phyloP scores from a whole-genome alignment of 1,140 invertebrate genomes.

The Vanessa tameamea region DNA sequence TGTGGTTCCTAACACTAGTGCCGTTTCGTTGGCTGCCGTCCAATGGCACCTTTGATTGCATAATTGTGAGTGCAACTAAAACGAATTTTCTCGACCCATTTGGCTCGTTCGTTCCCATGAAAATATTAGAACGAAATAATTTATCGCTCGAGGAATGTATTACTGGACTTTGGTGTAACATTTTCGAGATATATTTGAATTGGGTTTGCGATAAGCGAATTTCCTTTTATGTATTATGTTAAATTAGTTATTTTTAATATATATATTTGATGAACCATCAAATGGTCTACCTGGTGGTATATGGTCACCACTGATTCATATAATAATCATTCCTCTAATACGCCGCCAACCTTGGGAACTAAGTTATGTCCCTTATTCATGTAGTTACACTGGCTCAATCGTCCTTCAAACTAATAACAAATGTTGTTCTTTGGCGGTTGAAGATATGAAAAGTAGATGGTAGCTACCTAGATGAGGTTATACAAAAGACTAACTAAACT shows the following conservation, averaged over 20 bases:
- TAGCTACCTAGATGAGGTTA: no score
- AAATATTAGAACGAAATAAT: slow-evolving; percentile 16
- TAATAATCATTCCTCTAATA: no score
- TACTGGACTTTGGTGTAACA: background rate
- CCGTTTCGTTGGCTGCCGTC: slow-evolving; percentile 8
- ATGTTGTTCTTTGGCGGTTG: no score
- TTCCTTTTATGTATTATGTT: background rate
- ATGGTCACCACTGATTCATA: no score
- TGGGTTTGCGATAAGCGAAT: background rate
- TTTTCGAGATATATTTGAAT: background rate
- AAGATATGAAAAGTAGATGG: no score
- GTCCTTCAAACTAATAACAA: no score
- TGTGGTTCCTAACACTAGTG: slow-evolving; percentile 10
- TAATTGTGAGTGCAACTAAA: slow-evolving; percentile 19
- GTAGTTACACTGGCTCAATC: no score
- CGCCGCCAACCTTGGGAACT: no score
- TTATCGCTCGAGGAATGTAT: slow-evolving; percentile 1
- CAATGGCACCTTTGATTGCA: slow-evolving; percentile 25
- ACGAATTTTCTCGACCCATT: slow-evolving; percentile 20
- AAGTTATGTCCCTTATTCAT: no score
- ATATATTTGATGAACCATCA: no score
- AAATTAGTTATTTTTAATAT: background rate
- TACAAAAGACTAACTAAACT: no score
- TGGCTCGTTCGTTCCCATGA: slow-evolving; percentile 14
- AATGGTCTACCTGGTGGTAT: no score